A percentile compares a stretch with the other conserved stretches of the same genome.
phyloP scores from a whole-genome alignment of 2,888 invertebrate species.

The Chrysolina oricalcia region DNA sequence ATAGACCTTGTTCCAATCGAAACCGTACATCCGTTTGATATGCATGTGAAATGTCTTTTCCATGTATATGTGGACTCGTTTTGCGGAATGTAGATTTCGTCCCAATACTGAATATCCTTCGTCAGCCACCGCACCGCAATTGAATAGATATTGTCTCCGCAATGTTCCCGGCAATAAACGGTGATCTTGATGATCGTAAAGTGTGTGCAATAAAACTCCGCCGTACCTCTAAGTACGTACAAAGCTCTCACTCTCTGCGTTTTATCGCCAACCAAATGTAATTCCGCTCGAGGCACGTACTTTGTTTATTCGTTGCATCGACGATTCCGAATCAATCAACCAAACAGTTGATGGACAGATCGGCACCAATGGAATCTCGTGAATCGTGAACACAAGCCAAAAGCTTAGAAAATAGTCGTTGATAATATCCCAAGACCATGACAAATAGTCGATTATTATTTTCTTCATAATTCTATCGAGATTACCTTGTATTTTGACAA shows the following conservation, averaged over 20 bases:
- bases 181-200: slow-evolving; percentile 70
- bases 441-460: too few species aligned
- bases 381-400: neutral
- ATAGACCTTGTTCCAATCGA: neutral
- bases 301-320: slow-evolving; percentile 56
- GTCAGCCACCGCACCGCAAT: slow-evolving; percentile 55
- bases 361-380: slow-evolving; percentile 32
- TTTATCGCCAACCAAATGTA: slow-evolving; percentile 59
- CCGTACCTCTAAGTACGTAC: slow-evolving; percentile 61
- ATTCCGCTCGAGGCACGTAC: slow-evolving; percentile 59
- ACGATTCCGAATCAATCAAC: slow-evolving; percentile 52
- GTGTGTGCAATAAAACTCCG: slow-evolving; percentile 66
- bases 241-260: slow-evolving; percentile 50
- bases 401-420: too few species aligned
- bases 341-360: slow-evolving; percentile 46
- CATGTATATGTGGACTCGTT: slow-evolving; percentile 15
- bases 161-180: slow-evolving; percentile 65
- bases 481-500: too few species aligned
- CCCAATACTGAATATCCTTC: slow-evolving; percentile 13
- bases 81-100: slow-evolving; percentile 1
- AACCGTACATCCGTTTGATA: neutral
- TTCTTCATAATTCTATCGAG: too few species aligned
- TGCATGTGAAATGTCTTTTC: slow-evolving; percentile 28
- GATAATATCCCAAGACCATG: too few species aligned
- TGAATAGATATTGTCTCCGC: slow-evolving; percentile 67